phyloP scores from a whole-genome alignment of 2,113 vertebrate species.

The rabbit (Oryctolagus cuniculus) region DNA sequence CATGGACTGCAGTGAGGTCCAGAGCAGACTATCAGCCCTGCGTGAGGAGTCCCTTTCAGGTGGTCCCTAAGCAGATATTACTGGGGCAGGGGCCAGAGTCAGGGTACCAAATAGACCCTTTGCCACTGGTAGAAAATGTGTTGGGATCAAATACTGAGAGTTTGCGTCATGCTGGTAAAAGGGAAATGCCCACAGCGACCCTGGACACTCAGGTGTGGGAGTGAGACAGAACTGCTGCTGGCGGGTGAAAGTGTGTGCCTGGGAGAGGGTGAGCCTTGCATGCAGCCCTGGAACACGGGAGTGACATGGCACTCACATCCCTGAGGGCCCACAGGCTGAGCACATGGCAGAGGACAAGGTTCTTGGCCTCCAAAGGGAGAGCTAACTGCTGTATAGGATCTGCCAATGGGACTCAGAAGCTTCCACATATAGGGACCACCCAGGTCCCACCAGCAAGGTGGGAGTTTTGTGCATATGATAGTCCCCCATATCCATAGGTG shows the following conservation, averaged over 20 bases:
- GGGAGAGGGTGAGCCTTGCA: fast-evolving
- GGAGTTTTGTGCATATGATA: background rate
- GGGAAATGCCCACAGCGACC: background rate
- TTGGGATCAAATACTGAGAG: background rate
- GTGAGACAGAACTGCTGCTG: background rate
- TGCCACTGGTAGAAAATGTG: background rate
- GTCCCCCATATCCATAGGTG: too few species aligned
- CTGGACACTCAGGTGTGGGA: background rate
- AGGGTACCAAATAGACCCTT: background rate
- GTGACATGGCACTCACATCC: background rate
- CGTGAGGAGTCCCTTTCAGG: fast-evolving
- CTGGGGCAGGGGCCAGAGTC: background rate
- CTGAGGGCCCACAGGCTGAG: background rate
- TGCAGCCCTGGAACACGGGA: background rate
- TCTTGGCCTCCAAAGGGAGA: background rate
- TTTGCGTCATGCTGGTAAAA: background rate
- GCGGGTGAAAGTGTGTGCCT: too few species aligned
- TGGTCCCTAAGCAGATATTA: background rate
- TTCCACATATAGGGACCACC: background rate
- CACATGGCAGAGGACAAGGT: too few species aligned
- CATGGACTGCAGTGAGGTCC: fast-evolving
- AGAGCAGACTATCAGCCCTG: background rate
- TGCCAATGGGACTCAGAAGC: background rate
- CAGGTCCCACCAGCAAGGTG: background rate
- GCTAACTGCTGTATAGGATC: fast-evolving